Evolutionary conservation across 1,140 invertebrate species (phyloP).

Genomic region (Spodoptera litura): DNA sequence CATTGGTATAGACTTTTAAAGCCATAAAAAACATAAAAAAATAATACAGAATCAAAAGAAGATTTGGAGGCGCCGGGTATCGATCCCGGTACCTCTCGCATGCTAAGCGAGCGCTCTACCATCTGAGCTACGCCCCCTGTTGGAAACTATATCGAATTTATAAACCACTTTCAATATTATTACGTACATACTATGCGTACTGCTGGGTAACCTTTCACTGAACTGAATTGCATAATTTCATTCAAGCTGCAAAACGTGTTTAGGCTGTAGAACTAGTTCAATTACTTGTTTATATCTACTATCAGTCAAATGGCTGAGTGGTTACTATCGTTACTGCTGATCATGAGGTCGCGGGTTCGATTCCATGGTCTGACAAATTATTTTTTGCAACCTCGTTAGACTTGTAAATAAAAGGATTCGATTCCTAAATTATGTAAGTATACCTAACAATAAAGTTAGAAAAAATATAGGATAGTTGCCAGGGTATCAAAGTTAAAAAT

Average conservation of each 20-base stretch:
- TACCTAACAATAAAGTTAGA: too few species aligned
- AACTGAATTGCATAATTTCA: slow-evolving; percentile 34
- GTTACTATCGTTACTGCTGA: background rate
- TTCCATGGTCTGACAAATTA: too few species aligned
- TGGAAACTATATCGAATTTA: background rate
- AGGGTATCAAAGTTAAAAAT: too few species aligned
- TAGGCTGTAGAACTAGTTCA: background rate
- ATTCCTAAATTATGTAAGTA: background rate
- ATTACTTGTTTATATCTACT: too few species aligned
- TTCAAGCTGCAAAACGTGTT: slow-evolving; percentile 37
- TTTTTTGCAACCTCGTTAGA: too few species aligned
- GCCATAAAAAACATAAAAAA: background rate
- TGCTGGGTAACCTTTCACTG: slow-evolving; percentile 38
- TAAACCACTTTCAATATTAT: background rate
- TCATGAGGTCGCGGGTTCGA: too few species aligned
- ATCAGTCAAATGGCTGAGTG: background rate
- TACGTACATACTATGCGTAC: slow-evolving; percentile 9
- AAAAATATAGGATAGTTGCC: too few species aligned
- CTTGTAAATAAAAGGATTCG: too few species aligned
- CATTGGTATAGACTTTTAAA: too few species aligned
- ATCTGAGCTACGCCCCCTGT: slow-evolving; percentile 51
- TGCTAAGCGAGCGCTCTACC: slow-evolving; percentile 54
- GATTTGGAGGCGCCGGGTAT: slow-evolving; percentile 49
- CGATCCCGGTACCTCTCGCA: slow-evolving; percentile 54
- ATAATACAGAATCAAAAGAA: background rate